Evolutionary conservation across 2,797 vertebrate genomes (phyloP).

Genomic region (Syngnathus acus): DNA sequence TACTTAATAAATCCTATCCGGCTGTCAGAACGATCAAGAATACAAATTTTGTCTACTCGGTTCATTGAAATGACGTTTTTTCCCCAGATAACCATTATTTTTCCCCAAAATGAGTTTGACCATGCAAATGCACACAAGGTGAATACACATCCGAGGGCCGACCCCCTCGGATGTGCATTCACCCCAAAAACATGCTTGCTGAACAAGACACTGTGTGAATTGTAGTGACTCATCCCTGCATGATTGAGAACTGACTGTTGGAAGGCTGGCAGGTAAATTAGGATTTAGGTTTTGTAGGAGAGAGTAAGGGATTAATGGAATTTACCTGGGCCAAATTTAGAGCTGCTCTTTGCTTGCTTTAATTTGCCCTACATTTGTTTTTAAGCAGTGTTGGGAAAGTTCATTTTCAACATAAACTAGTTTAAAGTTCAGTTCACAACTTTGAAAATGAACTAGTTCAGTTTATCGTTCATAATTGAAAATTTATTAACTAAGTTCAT

Average conservation of each 20-base stretch:
- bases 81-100: background rate
- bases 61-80: too few relatives aligned
- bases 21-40: background rate
- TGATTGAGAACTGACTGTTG: slow-evolving; percentile 9
- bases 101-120: background rate
- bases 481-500: too few relatives aligned
- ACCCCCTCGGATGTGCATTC: background rate
- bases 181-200: background rate
- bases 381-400: background rate
- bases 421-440: too few relatives aligned
- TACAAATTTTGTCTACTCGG: background rate
- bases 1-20: background rate
- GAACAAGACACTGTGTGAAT: slow-evolving; percentile 4
- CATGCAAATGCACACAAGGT: background rate
- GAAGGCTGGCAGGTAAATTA: slow-evolving; percentile 25
- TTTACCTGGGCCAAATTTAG: slow-evolving; percentile 24
- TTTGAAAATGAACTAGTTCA: too few relatives aligned
- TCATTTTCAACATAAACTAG: background rate
- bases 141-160: background rate
- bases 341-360: background rate
- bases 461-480: too few relatives aligned
- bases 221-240: slow-evolving; percentile 1
- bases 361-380: background rate
- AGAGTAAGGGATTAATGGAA: slow-evolving; percentile 33
- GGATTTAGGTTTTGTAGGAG: slow-evolving; percentile 16